Base-by-base conservation (phyloP, 2,113 vertebrate genomes). In the Notothenia rossii region DNA sequence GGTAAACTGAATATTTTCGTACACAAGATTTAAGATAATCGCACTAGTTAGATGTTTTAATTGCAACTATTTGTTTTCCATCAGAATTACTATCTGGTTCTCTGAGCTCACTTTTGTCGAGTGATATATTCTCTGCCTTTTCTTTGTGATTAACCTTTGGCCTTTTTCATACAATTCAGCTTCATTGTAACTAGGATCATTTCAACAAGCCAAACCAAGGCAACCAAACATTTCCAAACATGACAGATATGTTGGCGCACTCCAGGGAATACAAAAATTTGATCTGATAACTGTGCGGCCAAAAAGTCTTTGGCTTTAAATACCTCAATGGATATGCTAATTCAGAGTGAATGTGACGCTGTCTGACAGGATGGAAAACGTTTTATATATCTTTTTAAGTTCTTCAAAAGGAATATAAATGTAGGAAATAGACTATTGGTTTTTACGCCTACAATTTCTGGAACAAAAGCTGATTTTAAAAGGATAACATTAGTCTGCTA, bases 241-340 rank as follows among this genome's bases (percentile, higher is more conserved):
- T 48, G 14, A 2, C 43, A 18, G 20, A 58, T 8, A 59, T 33
- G 55, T 58, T 58, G 53, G 29, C 7, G 10, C 6, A 18, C 14
- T 64, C 8, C 40, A 48, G 54, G 10, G 10, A 71, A 20, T 14
- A 20, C 22, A 55, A 20, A 5, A 29, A 67, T 29, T 3, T 15
- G 17, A n/a, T 36, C 10, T 33, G 64, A 33, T 4, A 2, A 2
- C 3, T 36, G 25, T 3, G 50, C 18, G 14, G 29, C 29, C 50
- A 40, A 43, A 53, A 40, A 40, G 12, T 20, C 29, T 20, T 20
- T 58, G 54, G 22, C 69, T 49, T 72, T 60, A 72, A 29, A 62
- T 25, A 43, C 22, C n/a, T 45, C 40, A 12, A 1, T 25, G 51
- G 43, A 33, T 29, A 61, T 22, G 7, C 13, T 25, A 15, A 65